Evolutionary conservation across 2,113 vertebrate species (phyloP), one percentile per base, ranked within the genome.

Genomic region (Pholis gunnellus): DNA sequence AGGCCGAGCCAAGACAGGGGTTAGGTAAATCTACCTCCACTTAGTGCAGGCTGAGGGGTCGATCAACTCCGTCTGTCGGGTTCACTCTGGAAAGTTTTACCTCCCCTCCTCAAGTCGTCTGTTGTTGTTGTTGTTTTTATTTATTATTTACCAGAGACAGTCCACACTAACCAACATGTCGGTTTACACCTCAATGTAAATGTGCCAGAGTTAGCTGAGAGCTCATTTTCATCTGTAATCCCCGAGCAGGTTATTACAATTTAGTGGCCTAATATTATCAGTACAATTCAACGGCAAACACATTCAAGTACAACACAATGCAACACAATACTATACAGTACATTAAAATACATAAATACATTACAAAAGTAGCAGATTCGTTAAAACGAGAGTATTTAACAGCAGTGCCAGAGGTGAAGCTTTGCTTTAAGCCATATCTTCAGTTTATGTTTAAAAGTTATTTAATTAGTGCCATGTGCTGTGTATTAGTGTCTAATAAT

Each of bases 11-110:
- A 1, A 75, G 70, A 59, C 69, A 27, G 79, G 56, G 87, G 73
- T 82, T 38, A 65, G 65, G 67, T 86, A 81, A 90, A 90, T 83
- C 73, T 68, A 31, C 31, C 52, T 6, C 10, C 82, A 68, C 56
- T 78, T 27, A 52, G 8, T 3, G 50, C 50, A 63, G 74, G 44
- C 65, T 25, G 13, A 59, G 8, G 46, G 46, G 50, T 71, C 67
- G 8, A 61, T 79, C 77, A 20, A 36, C 48, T 79, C 15, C n/a
- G 18, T 64, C 44, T 36, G 50, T 63, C 61, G 15, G 42, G 0
- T 57, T 66, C 48, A 46, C 25, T 59, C 50, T 38, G 31, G 1
- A 81, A 73, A 60, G 50, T 80, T 6, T 42, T 15, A 50, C 52
- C 52, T 44, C 15, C 15, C 56, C 22, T 83, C 34, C 60, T 42